Conservation (phyloP, 2,113 vertebrate species). For the Smithornis capensis region DNA sequence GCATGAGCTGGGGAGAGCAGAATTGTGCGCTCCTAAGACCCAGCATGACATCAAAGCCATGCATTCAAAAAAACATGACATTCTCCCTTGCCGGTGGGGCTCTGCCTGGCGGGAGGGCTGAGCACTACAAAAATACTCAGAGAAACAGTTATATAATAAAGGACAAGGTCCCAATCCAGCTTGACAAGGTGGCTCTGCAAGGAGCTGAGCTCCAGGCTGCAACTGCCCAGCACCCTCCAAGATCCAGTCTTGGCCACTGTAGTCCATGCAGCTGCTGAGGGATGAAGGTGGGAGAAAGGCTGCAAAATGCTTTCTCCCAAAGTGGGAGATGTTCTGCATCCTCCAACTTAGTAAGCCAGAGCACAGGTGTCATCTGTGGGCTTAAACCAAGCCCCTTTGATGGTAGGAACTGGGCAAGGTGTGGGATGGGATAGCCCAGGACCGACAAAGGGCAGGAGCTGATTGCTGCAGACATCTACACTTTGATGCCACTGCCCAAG, state of each 20-base stretch:
- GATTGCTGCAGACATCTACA: neutral
- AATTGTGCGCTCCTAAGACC: rapidly evolving
- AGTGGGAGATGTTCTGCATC: neutral
- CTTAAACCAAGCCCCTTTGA: neutral
- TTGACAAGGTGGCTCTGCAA: neutral
- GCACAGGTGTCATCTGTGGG: neutral
- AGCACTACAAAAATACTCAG: neutral
- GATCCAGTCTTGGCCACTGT: neutral
- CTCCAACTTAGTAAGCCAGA: neutral
- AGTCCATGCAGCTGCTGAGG: rapidly evolving
- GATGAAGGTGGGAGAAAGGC: neutral
- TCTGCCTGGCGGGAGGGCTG: neutral
- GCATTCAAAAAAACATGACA: conserved; percentile 14
- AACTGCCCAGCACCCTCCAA: neutral
- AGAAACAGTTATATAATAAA: conserved; percentile 47
- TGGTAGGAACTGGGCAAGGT: neutral
- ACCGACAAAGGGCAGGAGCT: neutral
- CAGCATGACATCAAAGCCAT: neutral
- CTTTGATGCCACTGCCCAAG: neutral
- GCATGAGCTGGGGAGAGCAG: neutral
- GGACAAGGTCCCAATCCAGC: neutral
- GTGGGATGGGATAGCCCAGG: neutral
- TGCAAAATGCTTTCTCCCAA: neutral
- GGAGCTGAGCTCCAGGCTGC: neutral
- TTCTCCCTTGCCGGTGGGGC: neutral